Conservation (phyloP, 2,797 vertebrate species). For the Sebastes taczanowskii region DNA sequence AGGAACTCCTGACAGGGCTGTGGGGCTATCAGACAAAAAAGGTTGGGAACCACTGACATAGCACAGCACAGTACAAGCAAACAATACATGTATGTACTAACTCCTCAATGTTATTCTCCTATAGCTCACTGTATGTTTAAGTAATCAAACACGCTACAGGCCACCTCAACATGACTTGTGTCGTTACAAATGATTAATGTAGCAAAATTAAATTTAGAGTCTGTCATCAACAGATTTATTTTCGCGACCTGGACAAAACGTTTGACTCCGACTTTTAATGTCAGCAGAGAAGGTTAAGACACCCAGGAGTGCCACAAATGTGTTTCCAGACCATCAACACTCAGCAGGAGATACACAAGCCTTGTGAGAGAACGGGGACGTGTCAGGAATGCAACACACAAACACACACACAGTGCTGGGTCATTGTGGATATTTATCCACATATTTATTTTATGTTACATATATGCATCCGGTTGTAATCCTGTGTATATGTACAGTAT, state of each 20-base stretch:
- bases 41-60: neutral
- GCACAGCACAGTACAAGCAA: neutral
- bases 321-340: slow-evolving; percentile 41
- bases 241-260: slow-evolving; percentile 33
- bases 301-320: slow-evolving; percentile 57
- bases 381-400: slow-evolving; percentile 17
- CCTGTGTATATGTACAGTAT: neutral
- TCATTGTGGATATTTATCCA: slow-evolving; percentile 22
- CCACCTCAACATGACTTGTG: neutral
- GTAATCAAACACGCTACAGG: slow-evolving; percentile 14
- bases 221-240: slow-evolving; percentile 40
- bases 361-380: neutral
- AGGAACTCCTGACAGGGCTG: neutral
- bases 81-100: neutral
- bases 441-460: neutral
- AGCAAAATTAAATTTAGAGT: slow-evolving; percentile 18
- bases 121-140: slow-evolving; percentile 15
- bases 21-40: neutral
- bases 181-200: slow-evolving; percentile 11
- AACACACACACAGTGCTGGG: neutral
- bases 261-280: slow-evolving; percentile 18
- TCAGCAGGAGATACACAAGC: slow-evolving; percentile 36
- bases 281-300: slow-evolving; percentile 26
- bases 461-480: neutral
- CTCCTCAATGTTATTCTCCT: neutral